Evolutionary conservation across 2,797 vertebrate genomes (phyloP), one percentile per base, ranked within the genome.

Genomic region (Hypotaenidia okinawae): DNA sequence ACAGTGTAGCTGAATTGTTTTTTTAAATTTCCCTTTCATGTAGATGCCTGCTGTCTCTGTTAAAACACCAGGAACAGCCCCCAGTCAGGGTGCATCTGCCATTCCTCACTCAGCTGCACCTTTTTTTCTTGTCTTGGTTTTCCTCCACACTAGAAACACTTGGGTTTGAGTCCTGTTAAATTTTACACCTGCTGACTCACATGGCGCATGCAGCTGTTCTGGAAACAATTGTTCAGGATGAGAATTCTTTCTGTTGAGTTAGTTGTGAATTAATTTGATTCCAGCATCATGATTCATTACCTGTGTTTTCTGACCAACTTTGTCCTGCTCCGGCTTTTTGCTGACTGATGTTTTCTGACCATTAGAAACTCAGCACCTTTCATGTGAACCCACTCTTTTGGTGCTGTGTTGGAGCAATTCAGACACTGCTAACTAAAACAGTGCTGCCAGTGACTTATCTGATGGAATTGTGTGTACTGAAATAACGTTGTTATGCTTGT

Each of bases 21-120:
- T 94, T 94, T 75, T 81, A 1, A 54, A 77, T 77, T 91, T 87
- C 66, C 41, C 41, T 93, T 94, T 91, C 57, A 58, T n/a, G 66
- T 94, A 37, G 45, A 30, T 9, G 45, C 74, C 54, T 88, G 58
- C 58, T 94, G 8, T 78, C 54, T 88, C 51, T 94, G 55, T 35
- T 81, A 43, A 67, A 83, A 62, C 1, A 2, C 69, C 84, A 90
- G 47, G 69, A 76, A 37, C 64, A 84, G 68, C 52, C 43, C 47
- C 90, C 41, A 66, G 59, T 49, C 52, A 61, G 25, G 28, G 17
- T 59, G 21, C 24, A 18, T 67, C 28, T 79, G 84, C 16, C 35
- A 10, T 45, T 89, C 77, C 57, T 63, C 74, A 39, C 23, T 85
- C 57, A 61, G 57, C 28, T 79, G 43, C 30, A 18, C 10, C 10